These are phyloP conservation scores for Sarcophaga peregrina DNA, from an alignment of 1,140 invertebrate genomes.

Conservation along the genomic window DNA sequence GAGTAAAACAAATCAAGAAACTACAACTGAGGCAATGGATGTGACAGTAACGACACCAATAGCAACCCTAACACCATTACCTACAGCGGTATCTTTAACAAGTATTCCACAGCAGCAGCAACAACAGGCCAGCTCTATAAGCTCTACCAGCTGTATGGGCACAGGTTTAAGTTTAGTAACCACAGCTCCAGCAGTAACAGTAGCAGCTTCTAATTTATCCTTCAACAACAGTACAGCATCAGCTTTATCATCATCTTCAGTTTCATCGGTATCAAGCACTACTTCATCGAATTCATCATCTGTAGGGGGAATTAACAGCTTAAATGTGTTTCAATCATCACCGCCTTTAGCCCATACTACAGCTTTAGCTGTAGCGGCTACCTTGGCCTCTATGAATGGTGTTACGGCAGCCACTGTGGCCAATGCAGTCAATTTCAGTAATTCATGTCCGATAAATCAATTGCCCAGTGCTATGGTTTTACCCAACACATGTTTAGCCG, in stretches of 20 bases:
- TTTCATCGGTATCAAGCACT: constrained; percentile 11
- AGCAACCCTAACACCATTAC: constrained; percentile 41
- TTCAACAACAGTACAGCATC: not conserved
- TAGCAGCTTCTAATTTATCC: not conserved
- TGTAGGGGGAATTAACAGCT: not conserved
- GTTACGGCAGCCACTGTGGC: not conserved
- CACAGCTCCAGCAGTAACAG: not conserved
- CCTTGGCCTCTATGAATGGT: constrained; percentile 29
- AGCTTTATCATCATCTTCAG: not conserved
- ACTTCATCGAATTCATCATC: constrained; percentile 14
- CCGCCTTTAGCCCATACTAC: constrained; percentile 22
- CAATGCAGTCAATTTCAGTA: no score
- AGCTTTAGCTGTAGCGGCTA: constrained; percentile 21
- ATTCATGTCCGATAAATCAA: no score
- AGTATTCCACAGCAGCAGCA: not conserved
- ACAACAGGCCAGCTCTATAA: constrained; percentile 10
- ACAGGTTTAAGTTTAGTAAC: not conserved
- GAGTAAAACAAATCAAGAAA: constrained; percentile 21
- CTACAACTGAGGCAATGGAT: not conserved
- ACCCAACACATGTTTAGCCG: constrained; percentile 18
- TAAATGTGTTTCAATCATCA: constrained; percentile 25
- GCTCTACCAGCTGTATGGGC: not conserved
- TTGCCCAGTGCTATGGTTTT: constrained; percentile 36
- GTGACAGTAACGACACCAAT: constrained; percentile 42
- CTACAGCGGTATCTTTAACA: not conserved